A percentile compares a stretch with the other conserved stretches of the same genome.
Conservation (phyloP, 2,113 vertebrate species). For the Seriola rivoliana region DNA sequence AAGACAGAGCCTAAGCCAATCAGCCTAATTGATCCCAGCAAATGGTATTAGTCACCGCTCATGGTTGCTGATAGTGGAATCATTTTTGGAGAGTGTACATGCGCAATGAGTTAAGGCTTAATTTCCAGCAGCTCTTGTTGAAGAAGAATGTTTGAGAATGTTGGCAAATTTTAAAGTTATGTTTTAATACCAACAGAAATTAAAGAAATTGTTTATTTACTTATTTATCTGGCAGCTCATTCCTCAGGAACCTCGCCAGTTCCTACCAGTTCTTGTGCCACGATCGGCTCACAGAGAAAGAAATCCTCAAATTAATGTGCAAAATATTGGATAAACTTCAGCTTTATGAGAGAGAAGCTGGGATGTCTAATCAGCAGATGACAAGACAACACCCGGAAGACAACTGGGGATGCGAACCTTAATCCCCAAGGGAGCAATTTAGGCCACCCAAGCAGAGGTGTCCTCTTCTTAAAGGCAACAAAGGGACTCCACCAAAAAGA, state of each 20-base stretch:
- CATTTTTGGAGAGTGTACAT: slow-evolving; percentile 26
- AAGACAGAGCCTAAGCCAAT: slow-evolving; percentile 78
- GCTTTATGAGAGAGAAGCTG: neutral
- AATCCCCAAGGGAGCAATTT: slow-evolving; percentile 24
- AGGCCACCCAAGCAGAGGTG: slow-evolving; percentile 65
- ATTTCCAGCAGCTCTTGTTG: neutral
- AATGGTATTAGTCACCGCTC: slow-evolving; percentile 70
- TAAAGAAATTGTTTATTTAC: slow-evolving; percentile 26
- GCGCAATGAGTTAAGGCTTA: slow-evolving; percentile 3
- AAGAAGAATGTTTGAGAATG: neutral
- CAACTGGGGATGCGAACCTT: neutral
- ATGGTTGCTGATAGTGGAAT: slow-evolving; percentile 37
- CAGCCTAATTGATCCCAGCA: slow-evolving; percentile 79
- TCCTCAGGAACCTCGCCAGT: neutral
- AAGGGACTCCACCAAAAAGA: slow-evolving; percentile 71
- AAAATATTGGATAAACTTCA: slow-evolving; percentile 30
- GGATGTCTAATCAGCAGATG: slow-evolving; percentile 11
- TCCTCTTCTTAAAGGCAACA: slow-evolving; percentile 58
- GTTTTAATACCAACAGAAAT: slow-evolving; percentile 35
- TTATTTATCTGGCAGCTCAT: slow-evolving; percentile 37
- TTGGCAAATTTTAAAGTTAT: slow-evolving; percentile 12
- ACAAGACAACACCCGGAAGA: slow-evolving; percentile 1
- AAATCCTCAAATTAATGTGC: slow-evolving; percentile 23
- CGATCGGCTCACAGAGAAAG: slow-evolving; percentile 7
- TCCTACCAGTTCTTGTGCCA: slow-evolving; percentile 6